Conservation (phyloP, 1,140 invertebrate species). For the Bacillus rossius region DNA sequence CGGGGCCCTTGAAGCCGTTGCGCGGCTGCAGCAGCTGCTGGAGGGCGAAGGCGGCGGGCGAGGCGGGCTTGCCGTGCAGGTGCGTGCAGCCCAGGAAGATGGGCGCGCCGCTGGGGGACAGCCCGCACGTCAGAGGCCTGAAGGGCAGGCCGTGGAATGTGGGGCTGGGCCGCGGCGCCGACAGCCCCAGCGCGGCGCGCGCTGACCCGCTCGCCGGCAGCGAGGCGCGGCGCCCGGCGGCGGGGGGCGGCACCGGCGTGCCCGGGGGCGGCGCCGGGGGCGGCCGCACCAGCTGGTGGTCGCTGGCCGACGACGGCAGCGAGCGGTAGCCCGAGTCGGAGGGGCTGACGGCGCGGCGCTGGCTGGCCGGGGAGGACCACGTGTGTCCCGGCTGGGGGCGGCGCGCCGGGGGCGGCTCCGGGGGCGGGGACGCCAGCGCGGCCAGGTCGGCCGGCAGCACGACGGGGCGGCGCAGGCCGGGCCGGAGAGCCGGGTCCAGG, state of each 20-base stretch:
- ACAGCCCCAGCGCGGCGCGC: slow-evolving; percentile 8
- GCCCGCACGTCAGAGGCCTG: slow-evolving; percentile 40
- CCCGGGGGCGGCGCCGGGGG: slow-evolving; percentile 28
- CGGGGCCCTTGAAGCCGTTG: slow-evolving; percentile 66
- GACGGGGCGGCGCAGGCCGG: background rate
- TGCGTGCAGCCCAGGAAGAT: slow-evolving; percentile 46
- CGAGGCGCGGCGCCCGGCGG: background rate
- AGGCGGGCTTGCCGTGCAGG: slow-evolving; percentile 41
- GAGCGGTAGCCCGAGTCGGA: slow-evolving; percentile 50
- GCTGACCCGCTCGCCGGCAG: slow-evolving; percentile 8
- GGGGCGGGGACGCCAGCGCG: slow-evolving; percentile 27
- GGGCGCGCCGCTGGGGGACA: slow-evolving; percentile 43
- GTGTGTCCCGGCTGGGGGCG: slow-evolving; percentile 35
- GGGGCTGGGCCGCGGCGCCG: slow-evolving; percentile 49
- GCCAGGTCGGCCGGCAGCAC: background rate
- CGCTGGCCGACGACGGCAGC: slow-evolving; percentile 51
- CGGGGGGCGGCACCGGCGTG: slow-evolving; percentile 22
- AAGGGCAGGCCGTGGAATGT: slow-evolving; percentile 57
- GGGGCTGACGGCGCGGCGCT: slow-evolving; percentile 42
- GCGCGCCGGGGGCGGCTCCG: background rate
- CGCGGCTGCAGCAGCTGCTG: slow-evolving; percentile 60
- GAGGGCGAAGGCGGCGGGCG: slow-evolving; percentile 51
- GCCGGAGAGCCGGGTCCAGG: slow-evolving; percentile 25
- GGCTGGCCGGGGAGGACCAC: slow-evolving; percentile 36
- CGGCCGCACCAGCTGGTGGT: slow-evolving; percentile 53